These are phyloP conservation scores for Dromaius novaehollandiae DNA, from an alignment of 2,113 vertebrate species.

Conservation along the genomic window DNA sequence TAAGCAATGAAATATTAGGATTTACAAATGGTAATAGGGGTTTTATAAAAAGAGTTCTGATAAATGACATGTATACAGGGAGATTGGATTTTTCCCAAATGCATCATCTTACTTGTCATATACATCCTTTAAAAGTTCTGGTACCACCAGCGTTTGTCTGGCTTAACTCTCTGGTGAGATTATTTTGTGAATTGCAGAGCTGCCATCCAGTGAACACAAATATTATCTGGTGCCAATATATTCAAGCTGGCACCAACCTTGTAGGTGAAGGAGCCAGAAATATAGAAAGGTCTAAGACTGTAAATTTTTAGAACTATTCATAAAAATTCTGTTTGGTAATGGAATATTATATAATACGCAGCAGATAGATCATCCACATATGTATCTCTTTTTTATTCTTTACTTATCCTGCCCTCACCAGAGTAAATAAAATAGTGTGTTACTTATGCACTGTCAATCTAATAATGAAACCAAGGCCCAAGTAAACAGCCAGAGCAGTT, in stretches of 20 bases:
- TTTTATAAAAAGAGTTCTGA: background rate
- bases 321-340: background rate
- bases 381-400: background rate
- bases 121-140: background rate
- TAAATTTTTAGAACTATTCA: background rate
- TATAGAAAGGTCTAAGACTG: background rate
- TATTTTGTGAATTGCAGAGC: background rate
- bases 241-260: background rate
- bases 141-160: background rate
- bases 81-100: background rate
- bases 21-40: background rate
- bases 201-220: background rate
- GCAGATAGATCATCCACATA: background rate
- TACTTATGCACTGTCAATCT: background rate
- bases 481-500: background rate
- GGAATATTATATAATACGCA: background rate
- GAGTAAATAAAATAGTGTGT: background rate
- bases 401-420: background rate
- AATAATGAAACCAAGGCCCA: background rate
- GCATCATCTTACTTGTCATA: background rate
- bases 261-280: background rate
- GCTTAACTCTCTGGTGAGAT: background rate
- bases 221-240: background rate
- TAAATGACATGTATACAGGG: background rate
- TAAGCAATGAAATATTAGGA: background rate